phyloP scores from a whole-genome alignment of 2,888 invertebrate genomes.

The Diarsia dahlii region DNA sequence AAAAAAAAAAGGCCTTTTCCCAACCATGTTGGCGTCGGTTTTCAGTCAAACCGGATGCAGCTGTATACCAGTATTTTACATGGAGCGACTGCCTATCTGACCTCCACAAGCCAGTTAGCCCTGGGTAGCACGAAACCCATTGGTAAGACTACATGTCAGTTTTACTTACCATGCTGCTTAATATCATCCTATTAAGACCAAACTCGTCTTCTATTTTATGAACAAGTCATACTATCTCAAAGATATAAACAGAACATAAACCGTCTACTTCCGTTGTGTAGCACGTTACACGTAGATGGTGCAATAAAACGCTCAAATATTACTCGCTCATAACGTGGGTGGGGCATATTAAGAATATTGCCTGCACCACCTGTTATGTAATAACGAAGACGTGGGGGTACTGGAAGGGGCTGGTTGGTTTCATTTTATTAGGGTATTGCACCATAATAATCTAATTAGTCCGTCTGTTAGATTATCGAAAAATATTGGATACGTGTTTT shows the following conservation, averaged over 20 bases:
- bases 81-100: no score
- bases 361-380: conserved; percentile 45
- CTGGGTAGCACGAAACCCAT: no score
- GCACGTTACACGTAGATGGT: conserved; percentile 7
- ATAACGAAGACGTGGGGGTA: not conserved
- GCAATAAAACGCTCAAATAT: conserved; percentile 33
- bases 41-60: no score
- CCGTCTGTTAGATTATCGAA: no score
- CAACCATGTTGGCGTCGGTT: no score
- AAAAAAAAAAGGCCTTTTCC: no score
- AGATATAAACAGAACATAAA: conserved; percentile 22
- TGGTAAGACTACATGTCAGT: no score
- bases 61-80: no score
- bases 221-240: not conserved
- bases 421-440: not conserved
- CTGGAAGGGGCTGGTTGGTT: conserved; percentile 14
- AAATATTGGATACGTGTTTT: no score
- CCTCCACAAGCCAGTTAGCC: no score
- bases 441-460: no score
- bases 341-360: conserved; percentile 64
- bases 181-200: not conserved
- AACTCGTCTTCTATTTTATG: not conserved
- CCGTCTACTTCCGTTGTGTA: not conserved
- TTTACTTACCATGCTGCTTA: no score
- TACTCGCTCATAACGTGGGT: conserved; percentile 39